Conservation (phyloP, 2,113 vertebrate species). For the Cygnus buccinator region DNA sequence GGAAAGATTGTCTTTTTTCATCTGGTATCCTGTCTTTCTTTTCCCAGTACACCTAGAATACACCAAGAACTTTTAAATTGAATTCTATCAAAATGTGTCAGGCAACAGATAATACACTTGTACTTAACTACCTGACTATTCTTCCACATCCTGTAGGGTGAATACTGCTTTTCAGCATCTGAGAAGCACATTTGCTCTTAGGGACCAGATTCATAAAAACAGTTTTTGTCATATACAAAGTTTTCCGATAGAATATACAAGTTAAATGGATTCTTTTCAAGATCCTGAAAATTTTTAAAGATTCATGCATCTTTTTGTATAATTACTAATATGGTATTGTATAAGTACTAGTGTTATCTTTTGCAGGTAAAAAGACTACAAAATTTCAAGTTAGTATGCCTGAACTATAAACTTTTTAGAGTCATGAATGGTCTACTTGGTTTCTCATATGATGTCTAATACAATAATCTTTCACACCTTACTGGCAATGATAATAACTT, state of each 20-base stretch:
- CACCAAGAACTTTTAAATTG: background rate
- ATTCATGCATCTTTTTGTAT: background rate
- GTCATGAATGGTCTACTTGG: background rate
- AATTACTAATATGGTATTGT: background rate
- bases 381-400: background rate
- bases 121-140: constrained; percentile 26
- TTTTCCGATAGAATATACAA: background rate
- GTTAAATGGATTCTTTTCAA: background rate
- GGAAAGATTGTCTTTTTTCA: background rate
- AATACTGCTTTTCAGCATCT: background rate
- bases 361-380: background rate
- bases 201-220: background rate
- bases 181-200: background rate
- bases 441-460: background rate
- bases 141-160: background rate
- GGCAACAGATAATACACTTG: background rate
- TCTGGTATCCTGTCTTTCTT: background rate
- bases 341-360: background rate
- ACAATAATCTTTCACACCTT: background rate
- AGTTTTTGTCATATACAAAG: background rate
- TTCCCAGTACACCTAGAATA: background rate
- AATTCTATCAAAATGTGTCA: background rate
- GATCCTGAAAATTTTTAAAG: background rate
- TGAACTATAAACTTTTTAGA: background rate
- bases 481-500: background rate